Percentiles rank a stretch among this genome's conserved stretches.
These are phyloP conservation scores for Micronycteris hirsuta DNA, from an alignment of 2,113 vertebrate genomes.

Conservation along the genomic window DNA sequence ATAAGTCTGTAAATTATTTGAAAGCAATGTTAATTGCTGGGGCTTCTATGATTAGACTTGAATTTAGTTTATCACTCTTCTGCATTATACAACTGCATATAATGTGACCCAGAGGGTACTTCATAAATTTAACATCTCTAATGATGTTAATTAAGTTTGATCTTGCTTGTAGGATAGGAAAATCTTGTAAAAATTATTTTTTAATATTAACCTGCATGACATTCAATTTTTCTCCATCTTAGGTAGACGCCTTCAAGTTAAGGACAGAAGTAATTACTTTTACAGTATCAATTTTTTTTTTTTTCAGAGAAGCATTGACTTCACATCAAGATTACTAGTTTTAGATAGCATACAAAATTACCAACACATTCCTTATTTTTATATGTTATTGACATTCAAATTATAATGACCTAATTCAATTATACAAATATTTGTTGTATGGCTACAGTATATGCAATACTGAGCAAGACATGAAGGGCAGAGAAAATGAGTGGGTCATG, in stretches of 20 bases:
- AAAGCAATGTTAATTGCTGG: conserved; percentile 21
- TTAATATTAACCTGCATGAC: neutral
- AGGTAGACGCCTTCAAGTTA: neutral
- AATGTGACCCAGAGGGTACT: neutral
- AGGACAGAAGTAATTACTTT: neutral
- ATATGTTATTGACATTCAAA: neutral
- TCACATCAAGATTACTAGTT: neutral
- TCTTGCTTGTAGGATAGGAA: conserved; percentile 7
- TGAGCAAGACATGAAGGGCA: neutral
- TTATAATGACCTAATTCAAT: neutral
- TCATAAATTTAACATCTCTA: conserved; percentile 30
- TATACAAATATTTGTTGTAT: neutral
- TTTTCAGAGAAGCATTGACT: neutral
- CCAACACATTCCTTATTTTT: neutral
- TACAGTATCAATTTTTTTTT: neutral
- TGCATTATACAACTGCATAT: neutral
- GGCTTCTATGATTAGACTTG: neutral
- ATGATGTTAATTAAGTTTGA: conserved; percentile 41
- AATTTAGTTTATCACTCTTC: neutral
- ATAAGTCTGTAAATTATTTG: conserved; percentile 24
- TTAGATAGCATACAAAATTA: neutral
- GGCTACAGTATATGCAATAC: neutral
- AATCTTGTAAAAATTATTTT: neutral
- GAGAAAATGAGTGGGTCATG: neutral
- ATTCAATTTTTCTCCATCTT: neutral